Evolutionary conservation across 1,140 invertebrate genomes (phyloP).

Genomic region (Cydia fagiglandana): DNA sequence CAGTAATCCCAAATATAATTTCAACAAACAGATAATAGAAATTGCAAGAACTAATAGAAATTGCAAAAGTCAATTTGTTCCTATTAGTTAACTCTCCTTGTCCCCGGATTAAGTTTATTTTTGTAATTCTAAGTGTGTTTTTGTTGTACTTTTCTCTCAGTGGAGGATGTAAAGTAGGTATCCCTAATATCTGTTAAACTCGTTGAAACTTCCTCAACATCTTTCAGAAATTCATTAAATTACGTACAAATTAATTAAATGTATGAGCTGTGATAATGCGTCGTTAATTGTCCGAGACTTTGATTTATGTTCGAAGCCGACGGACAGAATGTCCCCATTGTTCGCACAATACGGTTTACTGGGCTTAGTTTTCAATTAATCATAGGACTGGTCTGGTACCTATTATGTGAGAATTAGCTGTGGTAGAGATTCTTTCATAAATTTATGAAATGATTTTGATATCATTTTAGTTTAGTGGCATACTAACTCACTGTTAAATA

Average conservation of each 20-base stretch:
- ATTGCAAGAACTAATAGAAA: no score
- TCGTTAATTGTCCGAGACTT: conserved; percentile 8
- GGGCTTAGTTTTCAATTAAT: conserved; percentile 25
- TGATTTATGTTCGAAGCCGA: conserved; percentile 12
- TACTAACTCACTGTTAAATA: no score
- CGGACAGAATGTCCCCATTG: conserved; percentile 7
- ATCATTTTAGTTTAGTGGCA: background rate
- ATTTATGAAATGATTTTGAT: background rate
- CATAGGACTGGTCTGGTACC: background rate
- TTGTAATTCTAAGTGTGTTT: no score
- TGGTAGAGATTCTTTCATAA: background rate
- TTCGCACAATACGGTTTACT: conserved; percentile 5
- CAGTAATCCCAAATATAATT: no score
- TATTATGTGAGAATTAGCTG: background rate
- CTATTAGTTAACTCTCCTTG: no score
- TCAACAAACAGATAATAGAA: no score
- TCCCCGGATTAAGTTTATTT: no score
- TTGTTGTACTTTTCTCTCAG: no score
- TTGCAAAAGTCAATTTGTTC: no score
- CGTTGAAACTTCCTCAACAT: conserved; percentile 1
- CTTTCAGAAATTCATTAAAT: conserved; percentile 1
- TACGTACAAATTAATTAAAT: conserved; percentile 26
- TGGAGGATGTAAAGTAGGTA: background rate
- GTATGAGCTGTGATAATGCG: conserved; percentile 24
- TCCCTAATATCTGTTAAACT: background rate